These are phyloP conservation scores for Pocillopora grandis DNA, from an alignment of 92 coral and sea anemone species.

Conservation along the genomic window DNA sequence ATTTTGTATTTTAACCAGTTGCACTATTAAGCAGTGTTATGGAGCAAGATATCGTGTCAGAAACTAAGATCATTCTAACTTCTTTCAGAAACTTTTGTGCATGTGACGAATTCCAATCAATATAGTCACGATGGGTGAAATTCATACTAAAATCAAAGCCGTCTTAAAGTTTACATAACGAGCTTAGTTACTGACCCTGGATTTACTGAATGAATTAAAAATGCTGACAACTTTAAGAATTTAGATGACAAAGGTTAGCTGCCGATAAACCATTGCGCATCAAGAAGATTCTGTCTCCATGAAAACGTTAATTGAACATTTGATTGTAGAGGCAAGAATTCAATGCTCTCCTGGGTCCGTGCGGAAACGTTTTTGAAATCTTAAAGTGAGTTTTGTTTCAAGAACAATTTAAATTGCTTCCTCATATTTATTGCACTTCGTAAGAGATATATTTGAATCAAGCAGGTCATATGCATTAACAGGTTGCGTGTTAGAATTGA, in stretches of 20 bases:
- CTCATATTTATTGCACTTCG: not conserved
- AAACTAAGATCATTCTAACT: not conserved
- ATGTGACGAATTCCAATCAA: not conserved
- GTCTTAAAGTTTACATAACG: not conserved
- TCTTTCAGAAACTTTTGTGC: not conserved
- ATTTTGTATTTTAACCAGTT: too few species aligned
- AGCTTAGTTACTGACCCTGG: not conserved
- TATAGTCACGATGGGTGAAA: not conserved
- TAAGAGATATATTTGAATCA: not conserved
- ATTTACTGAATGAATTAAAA: not conserved
- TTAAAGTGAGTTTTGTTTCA: not conserved
- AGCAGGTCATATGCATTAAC: constrained; percentile 5
- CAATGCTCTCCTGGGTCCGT: too few species aligned
- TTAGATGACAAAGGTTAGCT: not conserved
- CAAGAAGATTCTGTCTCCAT: not conserved
- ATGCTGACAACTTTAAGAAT: not conserved
- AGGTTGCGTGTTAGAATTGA: not conserved
- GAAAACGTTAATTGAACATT: too few species aligned
- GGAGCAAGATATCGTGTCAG: too few species aligned
- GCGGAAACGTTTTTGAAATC: not conserved
- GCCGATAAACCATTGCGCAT: not conserved
- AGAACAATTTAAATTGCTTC: not conserved
- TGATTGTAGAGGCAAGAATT: not conserved
- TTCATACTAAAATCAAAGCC: not conserved
- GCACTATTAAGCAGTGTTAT: too few species aligned